These are phyloP conservation scores for Periplaneta americana DNA, from an alignment of 1,140 invertebrate species.

Conservation along the genomic window DNA sequence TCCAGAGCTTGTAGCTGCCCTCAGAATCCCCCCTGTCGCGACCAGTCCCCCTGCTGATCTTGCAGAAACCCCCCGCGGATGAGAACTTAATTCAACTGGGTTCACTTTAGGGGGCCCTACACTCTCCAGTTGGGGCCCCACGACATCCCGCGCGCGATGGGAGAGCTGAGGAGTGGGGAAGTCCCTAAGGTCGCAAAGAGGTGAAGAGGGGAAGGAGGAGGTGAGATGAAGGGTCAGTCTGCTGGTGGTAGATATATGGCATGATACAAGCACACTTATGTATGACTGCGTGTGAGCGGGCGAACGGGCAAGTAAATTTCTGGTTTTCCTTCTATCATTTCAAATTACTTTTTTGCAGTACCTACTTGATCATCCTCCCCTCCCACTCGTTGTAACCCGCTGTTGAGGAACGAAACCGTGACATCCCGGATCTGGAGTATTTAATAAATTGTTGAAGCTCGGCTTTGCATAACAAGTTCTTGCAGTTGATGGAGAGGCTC, in stretches of 20 bases:
- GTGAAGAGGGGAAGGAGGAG: neutral
- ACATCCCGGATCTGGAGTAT: neutral
- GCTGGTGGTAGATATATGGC: neutral
- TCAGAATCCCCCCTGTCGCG: neutral
- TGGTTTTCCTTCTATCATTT: neutral
- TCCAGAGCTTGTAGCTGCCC: neutral
- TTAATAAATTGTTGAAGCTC: neutral
- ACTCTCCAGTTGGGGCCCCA: neutral
- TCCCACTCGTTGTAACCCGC: neutral
- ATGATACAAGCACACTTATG: neutral
- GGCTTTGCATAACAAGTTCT: neutral
- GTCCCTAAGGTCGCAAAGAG: neutral
- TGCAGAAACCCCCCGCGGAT: constrained; percentile 10
- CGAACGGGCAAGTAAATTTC: neutral
- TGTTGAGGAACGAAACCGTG: neutral
- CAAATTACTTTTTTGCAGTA: neutral
- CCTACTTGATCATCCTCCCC: neutral
- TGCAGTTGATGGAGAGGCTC: neutral
- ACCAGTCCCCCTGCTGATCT: neutral
- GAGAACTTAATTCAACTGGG: constrained; percentile 18
- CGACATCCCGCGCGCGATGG: neutral
- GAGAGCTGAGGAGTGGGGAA: neutral
- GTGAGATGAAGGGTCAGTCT: neutral
- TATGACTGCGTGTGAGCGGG: neutral
- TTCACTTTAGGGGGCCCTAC: neutral